A percentile compares a stretch with the other conserved stretches of the same genome.
Conservation (phyloP, 2,888 invertebrate species). For the Drosophila longiperda region DNA sequence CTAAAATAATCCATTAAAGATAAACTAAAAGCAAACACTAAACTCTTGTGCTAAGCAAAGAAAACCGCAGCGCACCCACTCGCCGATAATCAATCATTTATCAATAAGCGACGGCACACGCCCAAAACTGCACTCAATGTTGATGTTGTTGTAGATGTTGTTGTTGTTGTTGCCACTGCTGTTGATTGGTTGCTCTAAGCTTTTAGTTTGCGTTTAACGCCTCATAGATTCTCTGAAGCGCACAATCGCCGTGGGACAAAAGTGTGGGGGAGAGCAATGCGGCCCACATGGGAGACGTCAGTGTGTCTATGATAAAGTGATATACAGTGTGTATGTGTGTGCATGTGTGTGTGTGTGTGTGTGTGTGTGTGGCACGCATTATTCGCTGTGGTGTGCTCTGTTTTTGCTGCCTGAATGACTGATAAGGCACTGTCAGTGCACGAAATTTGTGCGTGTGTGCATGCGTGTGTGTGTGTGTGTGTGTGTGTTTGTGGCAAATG, state of each 20-base stretch:
- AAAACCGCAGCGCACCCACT: constrained; percentile 73
- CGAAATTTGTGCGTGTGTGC: constrained; percentile 35
- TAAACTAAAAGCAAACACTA: constrained; percentile 78
- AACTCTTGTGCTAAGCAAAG: constrained; percentile 70
- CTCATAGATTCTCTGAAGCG: constrained; percentile 74
- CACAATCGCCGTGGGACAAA: constrained; percentile 32
- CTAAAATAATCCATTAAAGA: constrained; percentile 79
- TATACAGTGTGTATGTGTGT: constrained; percentile 6
- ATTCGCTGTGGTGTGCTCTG: constrained; percentile 53
- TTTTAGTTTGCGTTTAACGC: constrained; percentile 80
- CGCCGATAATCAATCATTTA: constrained; percentile 78
- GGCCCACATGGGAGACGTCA: constrained; percentile 57
- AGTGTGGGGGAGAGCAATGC: constrained; percentile 7
- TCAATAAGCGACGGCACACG: constrained; percentile 74
- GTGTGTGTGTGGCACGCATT: constrained; percentile 57
- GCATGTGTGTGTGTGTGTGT: constrained; percentile 19
- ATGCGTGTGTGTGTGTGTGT: constrained; percentile 2
- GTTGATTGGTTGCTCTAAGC: constrained; percentile 64
- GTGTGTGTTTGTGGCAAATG: constrained; percentile 27
- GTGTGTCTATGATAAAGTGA: constrained; percentile 64
- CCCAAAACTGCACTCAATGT: constrained; percentile 59
- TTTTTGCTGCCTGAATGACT: constrained; percentile 46
- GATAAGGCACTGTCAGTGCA: constrained; percentile 53
- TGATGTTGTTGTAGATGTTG: constrained; percentile 5
- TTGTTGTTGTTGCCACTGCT: constrained; percentile 32